phyloP scores from a whole-genome alignment of 2,113 vertebrate species.

The Crotophaga sulcirostris region DNA sequence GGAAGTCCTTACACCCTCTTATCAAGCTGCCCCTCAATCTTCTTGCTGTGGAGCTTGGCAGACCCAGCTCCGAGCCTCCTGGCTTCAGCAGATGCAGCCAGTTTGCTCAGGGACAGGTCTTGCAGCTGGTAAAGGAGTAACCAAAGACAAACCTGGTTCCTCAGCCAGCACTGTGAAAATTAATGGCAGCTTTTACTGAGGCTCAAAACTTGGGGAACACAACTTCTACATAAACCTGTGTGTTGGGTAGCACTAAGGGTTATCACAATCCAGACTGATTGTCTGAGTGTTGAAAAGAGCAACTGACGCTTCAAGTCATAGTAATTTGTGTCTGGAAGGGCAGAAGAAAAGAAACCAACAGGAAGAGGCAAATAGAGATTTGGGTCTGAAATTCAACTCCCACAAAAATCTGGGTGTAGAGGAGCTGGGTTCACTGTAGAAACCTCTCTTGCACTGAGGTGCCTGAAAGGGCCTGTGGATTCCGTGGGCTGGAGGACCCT shows the following conservation, averaged over 20 bases:
- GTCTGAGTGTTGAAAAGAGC: not conserved
- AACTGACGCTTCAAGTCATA: accelerated
- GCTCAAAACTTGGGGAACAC: not conserved
- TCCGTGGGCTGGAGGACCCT: not conserved
- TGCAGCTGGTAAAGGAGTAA: not conserved
- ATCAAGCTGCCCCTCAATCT: not conserved
- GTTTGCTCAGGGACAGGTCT: not conserved
- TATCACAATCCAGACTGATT: not conserved
- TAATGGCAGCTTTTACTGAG: not conserved
- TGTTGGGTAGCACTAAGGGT: not conserved
- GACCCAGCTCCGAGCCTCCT: not conserved
- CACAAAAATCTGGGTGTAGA: not conserved
- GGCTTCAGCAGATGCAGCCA: not conserved
- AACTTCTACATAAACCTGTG: not conserved
- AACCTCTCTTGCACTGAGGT: not conserved
- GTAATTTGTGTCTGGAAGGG: not conserved
- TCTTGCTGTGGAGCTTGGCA: not conserved
- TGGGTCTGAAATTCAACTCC: not conserved
- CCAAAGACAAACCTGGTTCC: not conserved
- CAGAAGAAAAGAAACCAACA: not conserved
- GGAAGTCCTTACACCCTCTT: not conserved
- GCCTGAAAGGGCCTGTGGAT: not conserved
- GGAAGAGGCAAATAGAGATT: not conserved
- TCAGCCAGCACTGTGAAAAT: not conserved
- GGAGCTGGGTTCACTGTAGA: not conserved